phyloP scores from a whole-genome alignment of 2,888 invertebrate genomes.

The Lobophora halterata region DNA sequence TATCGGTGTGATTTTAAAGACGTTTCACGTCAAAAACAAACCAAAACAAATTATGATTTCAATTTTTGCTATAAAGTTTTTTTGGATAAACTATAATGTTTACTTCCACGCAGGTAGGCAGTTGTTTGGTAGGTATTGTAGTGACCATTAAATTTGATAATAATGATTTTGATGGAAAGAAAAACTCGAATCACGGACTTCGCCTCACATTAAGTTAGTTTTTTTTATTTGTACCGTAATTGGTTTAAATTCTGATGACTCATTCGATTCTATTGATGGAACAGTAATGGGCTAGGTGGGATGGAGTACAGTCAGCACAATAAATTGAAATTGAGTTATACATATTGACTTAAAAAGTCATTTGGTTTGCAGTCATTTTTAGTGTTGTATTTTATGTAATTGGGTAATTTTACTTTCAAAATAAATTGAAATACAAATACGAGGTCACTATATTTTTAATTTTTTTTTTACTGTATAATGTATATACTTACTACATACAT shows the following conservation, averaged over 20 bases:
- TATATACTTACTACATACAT: too few species aligned
- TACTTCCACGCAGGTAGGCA: too few species aligned
- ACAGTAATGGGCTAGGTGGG: conserved; percentile 53
- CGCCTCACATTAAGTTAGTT: conserved; percentile 63
- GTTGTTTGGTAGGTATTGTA: not conserved
- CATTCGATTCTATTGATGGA: conserved; percentile 71
- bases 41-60: too few species aligned
- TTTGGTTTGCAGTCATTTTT: conserved; percentile 17
- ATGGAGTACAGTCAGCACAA: conserved; percentile 48
- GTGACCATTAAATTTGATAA: conserved; percentile 38
- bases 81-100: too few species aligned
- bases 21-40: too few species aligned
- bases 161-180: conserved; percentile 59
- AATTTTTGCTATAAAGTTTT: too few species aligned
- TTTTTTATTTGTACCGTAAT: conserved; percentile 66
- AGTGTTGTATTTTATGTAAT: conserved; percentile 49
- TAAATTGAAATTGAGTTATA: conserved; percentile 21
- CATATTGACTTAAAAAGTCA: not conserved
- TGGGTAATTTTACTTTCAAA: too few species aligned
- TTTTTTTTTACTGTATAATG: too few species aligned
- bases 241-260: conserved; percentile 78
- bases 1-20: too few species aligned
- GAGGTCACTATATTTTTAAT: too few species aligned
- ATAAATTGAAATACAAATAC: too few species aligned
- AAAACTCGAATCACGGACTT: conserved; percentile 52